phyloP scores from a whole-genome alignment of 2,113 vertebrate genomes.

The Sinocyclocheilus anophthalmus region DNA sequence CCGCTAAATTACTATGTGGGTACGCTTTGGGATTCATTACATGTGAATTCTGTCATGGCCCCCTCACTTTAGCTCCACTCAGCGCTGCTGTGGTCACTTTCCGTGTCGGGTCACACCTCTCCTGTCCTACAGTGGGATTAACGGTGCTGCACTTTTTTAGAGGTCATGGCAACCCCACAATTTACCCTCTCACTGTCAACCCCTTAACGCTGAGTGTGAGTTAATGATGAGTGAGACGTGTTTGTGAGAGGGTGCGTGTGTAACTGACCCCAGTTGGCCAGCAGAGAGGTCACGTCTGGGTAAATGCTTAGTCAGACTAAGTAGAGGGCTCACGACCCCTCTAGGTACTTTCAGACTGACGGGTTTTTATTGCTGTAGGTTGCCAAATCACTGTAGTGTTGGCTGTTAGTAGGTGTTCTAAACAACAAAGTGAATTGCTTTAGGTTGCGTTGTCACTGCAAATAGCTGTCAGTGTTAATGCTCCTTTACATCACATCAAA shows the following conservation, averaged over 20 bases:
- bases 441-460: not conserved
- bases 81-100: constrained; percentile 41
- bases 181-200: constrained; percentile 46
- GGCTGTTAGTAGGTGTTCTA: not conserved
- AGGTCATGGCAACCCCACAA: constrained; percentile 37
- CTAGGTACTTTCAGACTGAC: not conserved
- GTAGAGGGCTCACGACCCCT: constrained; percentile 24
- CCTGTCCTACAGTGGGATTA: constrained; percentile 15
- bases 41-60: constrained; percentile 43
- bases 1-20: constrained; percentile 49
- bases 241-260: not conserved
- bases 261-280: constrained; percentile 31
- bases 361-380: not conserved
- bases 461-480: not conserved
- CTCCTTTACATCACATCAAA: not conserved
- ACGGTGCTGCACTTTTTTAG: constrained; percentile 33
- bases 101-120: constrained; percentile 30
- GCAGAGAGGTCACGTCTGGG: constrained; percentile 46
- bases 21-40: constrained; percentile 48
- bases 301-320: constrained; percentile 53
- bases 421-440: not conserved
- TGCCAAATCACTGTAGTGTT: not conserved
- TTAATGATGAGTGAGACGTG: constrained; percentile 40
- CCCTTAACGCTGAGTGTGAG: constrained; percentile 22
- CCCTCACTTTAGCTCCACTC: constrained; percentile 16